Base-by-base conservation (phyloP, 92 coral and sea anemone genomes). In the Bergia puertoricense region DNA sequence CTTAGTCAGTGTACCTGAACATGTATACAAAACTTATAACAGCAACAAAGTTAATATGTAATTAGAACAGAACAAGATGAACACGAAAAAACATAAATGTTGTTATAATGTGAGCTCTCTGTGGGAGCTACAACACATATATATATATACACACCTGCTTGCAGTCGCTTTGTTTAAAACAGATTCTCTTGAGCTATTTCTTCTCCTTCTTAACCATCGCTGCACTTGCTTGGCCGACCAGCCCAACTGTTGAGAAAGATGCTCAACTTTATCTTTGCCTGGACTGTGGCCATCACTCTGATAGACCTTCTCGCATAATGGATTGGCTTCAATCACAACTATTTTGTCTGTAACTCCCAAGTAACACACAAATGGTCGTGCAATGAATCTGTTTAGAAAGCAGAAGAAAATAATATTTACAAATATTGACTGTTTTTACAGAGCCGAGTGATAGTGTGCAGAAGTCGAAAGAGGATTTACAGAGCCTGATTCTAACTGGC, bases 201-300 rank as follows among this genome's bases (percentile, higher is more conserved):
- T 78, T 30, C 93, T 84, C n/a, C 83, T 62, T 50, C 93, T 89
- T 73, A 91, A 91, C 93, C 93, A 91, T 45, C 89, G 76, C 67
- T 91, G 77, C 43, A 91, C 91, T 69, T 91, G 86, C 56, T 88
- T 82, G 56, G 87, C 54, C 9, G 89, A 84, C 93, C 93, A 91
- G 22, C 91, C 91, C 77, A 91, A 78, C 69, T 88, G 67, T 22
- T 88, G 72, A 40, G 89, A 82, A 88, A 91, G 79, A 68, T 84
- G 75, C 68, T 77, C 51, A 46, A 85, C 13, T 41, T 71, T 65
- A 22, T 88, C 82, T 42, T 85, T 54, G 56, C 62, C 76, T 5
- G 88, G 89, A 16, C 76, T 85, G 39, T 85, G 85, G 16, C 82
- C 82, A 15, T 69, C 45, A 14, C 74, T 66, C 36, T 30, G 44